These are phyloP conservation scores for Intellagama lesueurii DNA, from an alignment of 2,797 vertebrate genomes.

Conservation along the genomic window DNA sequence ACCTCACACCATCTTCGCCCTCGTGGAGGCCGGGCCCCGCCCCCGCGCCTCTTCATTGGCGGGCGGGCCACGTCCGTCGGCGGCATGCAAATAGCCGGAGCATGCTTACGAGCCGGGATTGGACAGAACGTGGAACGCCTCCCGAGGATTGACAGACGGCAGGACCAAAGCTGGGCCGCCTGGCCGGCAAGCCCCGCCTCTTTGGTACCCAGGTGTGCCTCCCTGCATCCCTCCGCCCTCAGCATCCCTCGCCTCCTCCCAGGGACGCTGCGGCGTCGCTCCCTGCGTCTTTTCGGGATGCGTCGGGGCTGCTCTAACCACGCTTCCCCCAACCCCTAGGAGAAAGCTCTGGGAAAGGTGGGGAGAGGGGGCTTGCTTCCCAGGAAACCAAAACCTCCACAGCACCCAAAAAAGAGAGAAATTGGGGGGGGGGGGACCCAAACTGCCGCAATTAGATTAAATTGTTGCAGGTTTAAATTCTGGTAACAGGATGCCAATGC, in stretches of 20 bases:
- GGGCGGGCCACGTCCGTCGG: constrained; percentile 11
- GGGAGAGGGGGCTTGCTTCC: too few species aligned
- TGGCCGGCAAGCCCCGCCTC: constrained; percentile 47
- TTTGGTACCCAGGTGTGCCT: constrained; percentile 14
- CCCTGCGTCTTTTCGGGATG: too few species aligned
- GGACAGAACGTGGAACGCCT: constrained; percentile 7
- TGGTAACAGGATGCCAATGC: too few species aligned
- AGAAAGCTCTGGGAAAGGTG: too few species aligned
- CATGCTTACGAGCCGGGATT: background rate
- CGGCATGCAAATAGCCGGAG: constrained; percentile 12
- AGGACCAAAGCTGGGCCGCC: background rate
- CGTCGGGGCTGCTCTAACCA: too few species aligned
- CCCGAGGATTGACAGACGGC: background rate
- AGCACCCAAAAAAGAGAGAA: too few species aligned
- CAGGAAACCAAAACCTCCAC: too few species aligned
- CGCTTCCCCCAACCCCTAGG: too few species aligned
- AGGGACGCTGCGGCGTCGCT: background rate
- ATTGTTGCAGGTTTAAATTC: too few species aligned
- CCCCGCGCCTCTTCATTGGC: constrained; percentile 45
- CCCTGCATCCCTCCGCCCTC: background rate
- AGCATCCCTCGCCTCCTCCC: background rate
- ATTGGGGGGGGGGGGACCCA: too few species aligned
- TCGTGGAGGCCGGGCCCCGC: constrained; percentile 50
- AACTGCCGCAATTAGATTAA: too few species aligned
- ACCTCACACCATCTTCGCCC: constrained; percentile 42